Evolutionary conservation across 2,797 vertebrate genomes (phyloP).

Genomic region (Clarias pachynema): DNA sequence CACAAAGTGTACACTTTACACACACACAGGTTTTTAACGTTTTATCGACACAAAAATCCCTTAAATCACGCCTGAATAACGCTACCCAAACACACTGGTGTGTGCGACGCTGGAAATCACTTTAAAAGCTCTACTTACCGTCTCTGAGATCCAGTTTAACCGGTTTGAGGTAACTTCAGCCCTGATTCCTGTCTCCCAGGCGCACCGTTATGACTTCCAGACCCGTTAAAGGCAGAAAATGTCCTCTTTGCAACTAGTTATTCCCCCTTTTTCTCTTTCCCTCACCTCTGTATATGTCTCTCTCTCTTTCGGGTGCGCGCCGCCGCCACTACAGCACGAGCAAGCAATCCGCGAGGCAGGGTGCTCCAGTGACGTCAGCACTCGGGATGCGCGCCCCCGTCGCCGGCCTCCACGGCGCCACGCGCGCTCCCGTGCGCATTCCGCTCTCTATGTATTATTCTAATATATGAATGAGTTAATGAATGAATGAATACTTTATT

Average conservation of each 20-base stretch:
- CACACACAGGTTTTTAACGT: not conserved
- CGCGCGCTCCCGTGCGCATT: slow-evolving; percentile 42
- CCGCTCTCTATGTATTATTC: not conserved
- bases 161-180: slow-evolving; percentile 31
- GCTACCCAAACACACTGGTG: not conserved
- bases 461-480: not conserved
- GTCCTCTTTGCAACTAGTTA: slow-evolving; percentile 49
- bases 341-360: slow-evolving; percentile 50
- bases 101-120: slow-evolving; percentile 35
- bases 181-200: slow-evolving; percentile 23
- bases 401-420: slow-evolving; percentile 48
- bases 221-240: slow-evolving; percentile 26
- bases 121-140: slow-evolving; percentile 59
- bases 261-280: slow-evolving; percentile 33
- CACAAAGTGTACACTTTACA: not conserved
- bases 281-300: not conserved
- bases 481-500: no score
- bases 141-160: slow-evolving; percentile 49
- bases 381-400: slow-evolving; percentile 59
- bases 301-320: slow-evolving; percentile 14
- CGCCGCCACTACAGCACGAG: slow-evolving; percentile 38
- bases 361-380: slow-evolving; percentile 65
- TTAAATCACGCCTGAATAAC: not conserved
- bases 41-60: not conserved
- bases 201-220: slow-evolving; percentile 50